Evolutionary conservation across 2,797 vertebrate genomes (phyloP).

Genomic region (Peromyscus aztecus): DNA sequence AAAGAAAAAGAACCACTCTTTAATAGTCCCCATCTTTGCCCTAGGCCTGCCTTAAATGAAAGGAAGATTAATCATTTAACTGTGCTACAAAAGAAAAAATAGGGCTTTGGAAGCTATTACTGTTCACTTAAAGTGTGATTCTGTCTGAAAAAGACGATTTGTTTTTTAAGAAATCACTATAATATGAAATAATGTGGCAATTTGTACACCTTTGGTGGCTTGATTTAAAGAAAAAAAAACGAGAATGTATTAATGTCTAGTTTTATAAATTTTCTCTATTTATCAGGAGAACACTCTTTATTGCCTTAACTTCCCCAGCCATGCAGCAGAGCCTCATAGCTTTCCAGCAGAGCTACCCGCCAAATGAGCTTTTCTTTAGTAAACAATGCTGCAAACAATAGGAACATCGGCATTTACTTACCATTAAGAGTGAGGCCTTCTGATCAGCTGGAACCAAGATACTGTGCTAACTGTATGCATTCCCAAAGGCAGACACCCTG

Average conservation of each 20-base stretch:
- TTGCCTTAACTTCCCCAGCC: constrained; percentile 89
- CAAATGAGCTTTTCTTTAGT: constrained; percentile 87
- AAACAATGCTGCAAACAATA: constrained; percentile 80
- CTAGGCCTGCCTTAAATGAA: constrained; percentile 83
- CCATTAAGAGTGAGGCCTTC: constrained; percentile 73
- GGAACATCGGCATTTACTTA: constrained; percentile 77
- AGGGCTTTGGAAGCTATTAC: constrained; percentile 78
- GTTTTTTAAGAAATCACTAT: constrained; percentile 79
- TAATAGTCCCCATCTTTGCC: constrained; percentile 77
- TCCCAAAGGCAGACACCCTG: constrained; percentile 72
- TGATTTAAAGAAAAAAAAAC: constrained; percentile 82
- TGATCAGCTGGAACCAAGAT: constrained; percentile 78
- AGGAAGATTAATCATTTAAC: constrained; percentile 79
- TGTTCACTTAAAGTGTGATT: constrained; percentile 76
- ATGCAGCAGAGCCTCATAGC: constrained; percentile 88
- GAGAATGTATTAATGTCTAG: constrained; percentile 85
- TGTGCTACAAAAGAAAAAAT: constrained; percentile 68
- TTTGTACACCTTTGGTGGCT: constrained; percentile 82
- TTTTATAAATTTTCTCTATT: constrained; percentile 91
- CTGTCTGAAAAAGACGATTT: constrained; percentile 86
- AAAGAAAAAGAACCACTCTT: constrained; percentile 68
- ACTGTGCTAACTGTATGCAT: constrained; percentile 66
- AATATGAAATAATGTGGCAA: constrained; percentile 74
- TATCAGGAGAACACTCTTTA: constrained; percentile 88
- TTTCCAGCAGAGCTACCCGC: constrained; percentile 87